Conservation (phyloP, 2,797 vertebrate species). For the Melanotaenia maccullochi region DNA sequence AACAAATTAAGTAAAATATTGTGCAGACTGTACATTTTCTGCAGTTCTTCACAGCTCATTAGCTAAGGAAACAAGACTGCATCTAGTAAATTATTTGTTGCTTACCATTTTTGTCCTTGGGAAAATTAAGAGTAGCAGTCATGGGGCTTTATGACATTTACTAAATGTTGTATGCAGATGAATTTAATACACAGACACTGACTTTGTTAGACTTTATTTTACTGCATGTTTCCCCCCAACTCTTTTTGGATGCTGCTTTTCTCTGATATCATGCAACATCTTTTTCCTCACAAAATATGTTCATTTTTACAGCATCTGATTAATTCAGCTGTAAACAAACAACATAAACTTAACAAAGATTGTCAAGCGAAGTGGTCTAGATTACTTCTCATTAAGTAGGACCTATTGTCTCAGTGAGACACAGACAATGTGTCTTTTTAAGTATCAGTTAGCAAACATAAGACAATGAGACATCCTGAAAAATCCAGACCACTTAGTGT, state of each 20-base stretch:
- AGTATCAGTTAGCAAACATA: slow-evolving; percentile 62
- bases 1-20: neutral
- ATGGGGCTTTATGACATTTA: neutral
- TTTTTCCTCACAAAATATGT: neutral
- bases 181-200: neutral
- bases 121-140: neutral
- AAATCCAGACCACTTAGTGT: slow-evolving; percentile 53
- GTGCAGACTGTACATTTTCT: neutral
- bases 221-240: too few relatives aligned
- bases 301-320: neutral
- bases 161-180: too few relatives aligned
- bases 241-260: neutral
- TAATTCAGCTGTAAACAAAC: neutral
- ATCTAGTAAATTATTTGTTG: neutral
- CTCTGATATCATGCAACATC: neutral
- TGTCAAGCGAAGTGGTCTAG: too few relatives aligned
- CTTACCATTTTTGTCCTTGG: neutral
- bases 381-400: neutral
- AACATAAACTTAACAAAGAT: too few relatives aligned
- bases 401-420: slow-evolving; percentile 39
- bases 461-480: slow-evolving; percentile 51
- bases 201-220: neutral
- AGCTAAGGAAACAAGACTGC: neutral
- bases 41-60: neutral
- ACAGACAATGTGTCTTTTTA: slow-evolving; percentile 50